Evolutionary conservation across 2,888 invertebrate species (phyloP), one percentile per base, ranked within the genome.

Genomic region (Drosophila atroscutellata): DNA sequence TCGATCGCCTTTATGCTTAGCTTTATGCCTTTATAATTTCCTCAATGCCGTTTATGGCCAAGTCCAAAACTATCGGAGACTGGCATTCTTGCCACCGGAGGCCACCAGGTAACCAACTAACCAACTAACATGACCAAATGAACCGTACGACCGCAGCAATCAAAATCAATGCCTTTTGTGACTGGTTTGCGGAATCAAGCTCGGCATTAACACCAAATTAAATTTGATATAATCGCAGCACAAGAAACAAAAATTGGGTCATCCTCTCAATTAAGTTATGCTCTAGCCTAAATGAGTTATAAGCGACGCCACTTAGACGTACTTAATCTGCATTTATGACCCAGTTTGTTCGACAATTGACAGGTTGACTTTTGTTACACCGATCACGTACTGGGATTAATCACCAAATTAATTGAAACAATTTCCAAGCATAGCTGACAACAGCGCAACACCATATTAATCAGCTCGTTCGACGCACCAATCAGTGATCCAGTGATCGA

Each of bases 361-460:
- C 45, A 45, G 24, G 45, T 45, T 15, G 15, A 24, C 54, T 51
- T 71, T 86, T 75, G 68, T 62, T 54, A 81, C 49, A 15, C 77
- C 58, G 78, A 58, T 71, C 86, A 87, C 86, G 90, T 87, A 59
- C 78, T 71, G 52, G 86, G 90, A 87, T 87, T 87, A 87, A 87
- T 87, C 90, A 75, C 89, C 82, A 87, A 87, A 87, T 87, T 90
- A 87, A 87, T 87, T 87, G 86, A 90, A 86, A 89, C 87, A 80
- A 90, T 86, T 87, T 86, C 67, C 85, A 61, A 84, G 85, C 87
- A 87, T 45, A 89, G 86, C 75, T 73, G 77, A 84, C 82, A 89
- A 86, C 85, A 83, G 73, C 78, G 51, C 69, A 87, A 78, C 83
- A 81, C 72, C 75, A 77, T 79, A 89, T 86, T 84, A 84, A 89